These are phyloP conservation scores for Bombus polaris DNA, from an alignment of 1,140 invertebrate species.

Conservation along the genomic window DNA sequence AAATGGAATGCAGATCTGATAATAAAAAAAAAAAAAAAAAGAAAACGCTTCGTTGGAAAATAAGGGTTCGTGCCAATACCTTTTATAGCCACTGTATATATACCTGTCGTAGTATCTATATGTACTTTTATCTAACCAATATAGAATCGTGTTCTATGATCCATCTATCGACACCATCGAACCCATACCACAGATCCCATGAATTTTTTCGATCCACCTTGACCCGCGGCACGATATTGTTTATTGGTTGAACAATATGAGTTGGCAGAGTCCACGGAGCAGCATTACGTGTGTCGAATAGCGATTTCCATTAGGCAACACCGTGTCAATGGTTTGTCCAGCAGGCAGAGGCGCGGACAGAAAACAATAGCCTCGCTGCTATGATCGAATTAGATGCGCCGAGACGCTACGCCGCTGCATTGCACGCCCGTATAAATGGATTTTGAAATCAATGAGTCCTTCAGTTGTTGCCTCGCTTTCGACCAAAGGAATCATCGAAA, in stretches of 20 bases:
- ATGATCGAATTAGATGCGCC: conserved; percentile 45
- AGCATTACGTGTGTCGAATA: conserved; percentile 65
- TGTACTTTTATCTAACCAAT: no score
- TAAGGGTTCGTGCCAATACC: no score
- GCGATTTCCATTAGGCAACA: conserved; percentile 69
- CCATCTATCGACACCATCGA: no score
- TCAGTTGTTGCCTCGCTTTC: conserved; percentile 55
- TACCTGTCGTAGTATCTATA: no score
- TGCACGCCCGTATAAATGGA: conserved; percentile 67
- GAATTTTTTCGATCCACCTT: conserved; percentile 55
- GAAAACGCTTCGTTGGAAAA: no score
- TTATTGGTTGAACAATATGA: conserved; percentile 52
- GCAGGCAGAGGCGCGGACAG: conserved; percentile 60
- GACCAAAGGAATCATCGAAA: conserved; percentile 23
- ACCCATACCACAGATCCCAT: no score
- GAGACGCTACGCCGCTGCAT: conserved; percentile 45
- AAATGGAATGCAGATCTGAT: no score
- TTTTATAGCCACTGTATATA: no score
- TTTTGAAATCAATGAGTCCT: conserved; percentile 64
- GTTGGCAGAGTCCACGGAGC: conserved; percentile 53
- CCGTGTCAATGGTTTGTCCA: conserved; percentile 62
- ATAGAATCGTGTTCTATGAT: no score
- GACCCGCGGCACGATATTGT: conserved; percentile 59
- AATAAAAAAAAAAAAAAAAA: no score
- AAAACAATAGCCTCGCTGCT: conserved; percentile 55